Percentiles rank a stretch among this genome's conserved stretches.
Conservation (phyloP, 2,797 vertebrate species). For the Sebastiscus albofasciatus region DNA sequence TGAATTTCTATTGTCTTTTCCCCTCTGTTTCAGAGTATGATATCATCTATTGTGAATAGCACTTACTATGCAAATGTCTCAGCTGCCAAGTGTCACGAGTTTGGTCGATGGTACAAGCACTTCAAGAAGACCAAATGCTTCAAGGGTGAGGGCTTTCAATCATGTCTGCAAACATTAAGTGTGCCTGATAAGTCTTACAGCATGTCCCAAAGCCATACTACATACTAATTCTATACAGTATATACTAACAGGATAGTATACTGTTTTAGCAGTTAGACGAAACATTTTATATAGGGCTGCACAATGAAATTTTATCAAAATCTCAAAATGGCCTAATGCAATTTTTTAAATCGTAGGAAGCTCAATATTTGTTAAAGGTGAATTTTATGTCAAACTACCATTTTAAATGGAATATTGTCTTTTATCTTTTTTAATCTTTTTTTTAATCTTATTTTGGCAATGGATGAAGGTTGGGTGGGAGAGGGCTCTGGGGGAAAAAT, state of each 20-base stretch:
- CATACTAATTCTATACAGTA: neutral
- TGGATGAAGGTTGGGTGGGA: fast-evolving
- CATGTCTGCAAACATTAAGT: neutral
- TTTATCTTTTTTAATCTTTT: too few relatives aligned
- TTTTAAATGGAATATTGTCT: neutral
- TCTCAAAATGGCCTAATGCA: neutral
- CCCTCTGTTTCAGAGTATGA: constrained; percentile 91
- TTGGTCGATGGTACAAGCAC: constrained; percentile 98
- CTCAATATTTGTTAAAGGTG: neutral
- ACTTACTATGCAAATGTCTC: constrained; percentile 99
- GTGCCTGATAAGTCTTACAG: constrained; percentile 6
- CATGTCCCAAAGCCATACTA: neutral
- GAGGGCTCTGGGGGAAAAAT: too few relatives aligned
- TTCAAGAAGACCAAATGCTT: constrained; percentile 94
- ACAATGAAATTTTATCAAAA: neutral
- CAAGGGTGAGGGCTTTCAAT: constrained; percentile 84
- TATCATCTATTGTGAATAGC: constrained; percentile 98
- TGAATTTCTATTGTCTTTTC: constrained; percentile 74
- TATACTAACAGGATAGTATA: neutral
- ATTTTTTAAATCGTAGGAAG: neutral
- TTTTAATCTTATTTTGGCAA: too few relatives aligned
- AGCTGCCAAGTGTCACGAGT: constrained; percentile 98
- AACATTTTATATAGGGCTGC: neutral
- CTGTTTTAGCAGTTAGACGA: neutral
- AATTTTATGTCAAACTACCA: neutral